A percentile compares a stretch with the other conserved stretches of the same genome.
phyloP scores from a whole-genome alignment of 2,797 vertebrate species.

The Melanogrammus aeglefinus region DNA sequence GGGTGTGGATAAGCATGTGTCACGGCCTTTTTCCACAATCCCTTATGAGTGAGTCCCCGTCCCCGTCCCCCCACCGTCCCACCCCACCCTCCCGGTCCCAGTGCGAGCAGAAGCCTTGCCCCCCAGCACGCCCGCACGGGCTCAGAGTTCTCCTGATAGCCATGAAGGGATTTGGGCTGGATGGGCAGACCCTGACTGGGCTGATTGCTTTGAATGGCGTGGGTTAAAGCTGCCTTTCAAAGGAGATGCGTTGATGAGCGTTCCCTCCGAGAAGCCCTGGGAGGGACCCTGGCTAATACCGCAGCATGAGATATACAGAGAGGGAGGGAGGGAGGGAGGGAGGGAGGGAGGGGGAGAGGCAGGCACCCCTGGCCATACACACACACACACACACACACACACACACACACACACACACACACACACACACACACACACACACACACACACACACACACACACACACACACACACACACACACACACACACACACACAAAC shows the following conservation, averaged over 20 bases:
- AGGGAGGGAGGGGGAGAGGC: constrained; percentile 40
- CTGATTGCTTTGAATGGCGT: constrained; percentile 77
- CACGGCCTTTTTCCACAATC: constrained; percentile 75
- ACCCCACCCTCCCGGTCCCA: constrained; percentile 54
- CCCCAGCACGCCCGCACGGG: constrained; percentile 62
- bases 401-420: too few relatives aligned
- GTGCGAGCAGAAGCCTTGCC: constrained; percentile 64
- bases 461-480: constrained; percentile 36
- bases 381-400: constrained; percentile 6
- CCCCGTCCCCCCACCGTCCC: constrained; percentile 29
- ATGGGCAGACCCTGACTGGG: constrained; percentile 75
- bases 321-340: not conserved
- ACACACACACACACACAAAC: constrained; percentile 26
- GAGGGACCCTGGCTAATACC: constrained; percentile 73
- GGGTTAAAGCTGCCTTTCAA: constrained; percentile 75
- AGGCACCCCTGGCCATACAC: constrained; percentile 63
- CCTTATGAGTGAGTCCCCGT: constrained; percentile 74
- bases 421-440: too few relatives aligned
- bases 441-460: not conserved
- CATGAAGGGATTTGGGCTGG: constrained; percentile 80
- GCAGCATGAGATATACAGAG: constrained; percentile 66
- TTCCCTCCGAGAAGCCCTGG: constrained; percentile 70
- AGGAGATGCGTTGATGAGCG: constrained; percentile 69
- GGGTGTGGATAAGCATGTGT: constrained; percentile 78
- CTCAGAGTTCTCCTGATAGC: constrained; percentile 75